phyloP scores from a whole-genome alignment of 2,888 invertebrate species.

The Eudasyphora cyanicolor region DNA sequence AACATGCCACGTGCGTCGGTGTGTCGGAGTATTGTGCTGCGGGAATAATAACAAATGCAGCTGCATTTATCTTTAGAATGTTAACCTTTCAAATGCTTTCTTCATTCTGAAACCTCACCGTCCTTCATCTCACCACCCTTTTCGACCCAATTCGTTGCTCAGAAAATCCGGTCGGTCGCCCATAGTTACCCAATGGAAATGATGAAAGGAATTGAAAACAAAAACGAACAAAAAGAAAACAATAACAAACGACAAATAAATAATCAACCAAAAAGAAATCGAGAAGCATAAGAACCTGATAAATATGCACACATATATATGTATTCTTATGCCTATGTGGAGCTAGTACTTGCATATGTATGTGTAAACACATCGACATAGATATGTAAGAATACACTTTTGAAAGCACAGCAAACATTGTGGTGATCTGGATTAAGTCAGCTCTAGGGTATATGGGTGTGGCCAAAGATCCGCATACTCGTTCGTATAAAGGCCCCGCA shows the following conservation, averaged over 20 bases:
- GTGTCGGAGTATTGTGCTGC: background rate
- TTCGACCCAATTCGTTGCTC: too few species aligned
- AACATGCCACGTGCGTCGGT: background rate
- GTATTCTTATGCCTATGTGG: too few species aligned
- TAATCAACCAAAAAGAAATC: constrained; percentile 50
- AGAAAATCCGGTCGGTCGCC: constrained; percentile 38
- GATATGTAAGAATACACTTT: background rate
- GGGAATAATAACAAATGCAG: constrained; percentile 54
- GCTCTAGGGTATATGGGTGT: too few species aligned
- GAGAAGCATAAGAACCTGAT: constrained; percentile 29
- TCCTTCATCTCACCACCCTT: constrained; percentile 23
- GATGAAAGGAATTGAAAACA: constrained; percentile 38
- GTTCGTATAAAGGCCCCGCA: too few species aligned
- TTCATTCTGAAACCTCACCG: too few species aligned
- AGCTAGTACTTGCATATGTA: too few species aligned
- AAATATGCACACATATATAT: background rate
- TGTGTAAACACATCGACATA: background rate
- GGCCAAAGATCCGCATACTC: too few species aligned
- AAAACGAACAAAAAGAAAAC: background rate
- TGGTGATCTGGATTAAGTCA: too few species aligned
- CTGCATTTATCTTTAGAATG: constrained; percentile 55
- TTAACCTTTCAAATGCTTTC: constrained; percentile 47
- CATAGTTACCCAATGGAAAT: constrained; percentile 18
- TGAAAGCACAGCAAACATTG: background rate
- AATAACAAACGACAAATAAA: constrained; percentile 40